Conservation (phyloP, 2,797 vertebrate genomes). For the Melanotaenia parkinsoni region DNA sequence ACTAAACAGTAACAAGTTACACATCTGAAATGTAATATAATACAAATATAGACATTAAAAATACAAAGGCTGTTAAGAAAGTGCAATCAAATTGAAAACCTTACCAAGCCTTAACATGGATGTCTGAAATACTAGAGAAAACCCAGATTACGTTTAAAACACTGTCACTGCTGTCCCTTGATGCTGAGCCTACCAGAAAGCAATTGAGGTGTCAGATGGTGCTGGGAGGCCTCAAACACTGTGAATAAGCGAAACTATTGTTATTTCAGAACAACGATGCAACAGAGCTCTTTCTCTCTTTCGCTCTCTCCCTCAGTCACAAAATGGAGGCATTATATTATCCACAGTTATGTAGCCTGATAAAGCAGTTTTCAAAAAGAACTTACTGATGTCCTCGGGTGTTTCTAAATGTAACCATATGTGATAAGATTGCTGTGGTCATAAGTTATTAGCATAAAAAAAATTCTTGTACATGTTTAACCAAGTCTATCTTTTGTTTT, state of each 20-base stretch:
- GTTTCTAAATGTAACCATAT: not conserved
- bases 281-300: conserved; percentile 42
- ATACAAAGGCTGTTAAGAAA: not conserved
- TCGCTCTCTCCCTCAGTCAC: conserved; percentile 19
- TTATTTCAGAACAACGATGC: conserved; percentile 68
- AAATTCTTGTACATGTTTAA: not conserved
- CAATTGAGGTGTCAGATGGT: conserved; percentile 52
- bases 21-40: not conserved
- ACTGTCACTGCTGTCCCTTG: conserved; percentile 33
- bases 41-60: not conserved
- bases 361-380: conserved; percentile 9
- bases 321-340: conserved; percentile 18
- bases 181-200: conserved; percentile 35
- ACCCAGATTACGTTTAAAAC: conserved; percentile 25
- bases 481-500: not conserved
- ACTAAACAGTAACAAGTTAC: not conserved
- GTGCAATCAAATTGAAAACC: conserved; percentile 2
- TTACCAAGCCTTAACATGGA: conserved; percentile 40
- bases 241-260: conserved; percentile 73
- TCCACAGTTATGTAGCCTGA: conserved; percentile 17
- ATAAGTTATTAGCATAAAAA: not conserved
- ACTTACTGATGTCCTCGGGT: not conserved
- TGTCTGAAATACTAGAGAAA: conserved; percentile 28
- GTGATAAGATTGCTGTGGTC: not conserved
- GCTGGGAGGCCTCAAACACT: conserved; percentile 68